phyloP scores from a whole-genome alignment of 1,140 invertebrate genomes.

The Cardiocondyla obscurior region DNA sequence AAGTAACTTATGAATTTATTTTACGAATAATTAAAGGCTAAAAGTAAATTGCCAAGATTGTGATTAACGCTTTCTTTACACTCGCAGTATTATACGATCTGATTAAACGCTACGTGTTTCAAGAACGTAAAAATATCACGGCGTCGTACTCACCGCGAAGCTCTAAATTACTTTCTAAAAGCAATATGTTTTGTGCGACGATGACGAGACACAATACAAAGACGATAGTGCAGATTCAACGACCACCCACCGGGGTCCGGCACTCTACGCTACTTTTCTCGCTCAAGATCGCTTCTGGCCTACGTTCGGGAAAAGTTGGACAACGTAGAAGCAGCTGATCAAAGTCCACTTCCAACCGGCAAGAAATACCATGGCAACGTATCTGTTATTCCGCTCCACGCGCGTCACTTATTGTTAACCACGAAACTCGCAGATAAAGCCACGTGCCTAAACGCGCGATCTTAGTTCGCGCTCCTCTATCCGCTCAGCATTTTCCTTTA shows the following conservation, averaged over 20 bases:
- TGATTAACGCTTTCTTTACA: neutral
- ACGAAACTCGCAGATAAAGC: neutral
- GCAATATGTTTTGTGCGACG: neutral
- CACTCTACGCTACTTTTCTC: neutral
- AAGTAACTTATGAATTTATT: too few species aligned
- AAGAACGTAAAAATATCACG: neutral
- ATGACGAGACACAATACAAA: neutral
- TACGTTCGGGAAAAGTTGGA: neutral
- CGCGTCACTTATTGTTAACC: neutral
- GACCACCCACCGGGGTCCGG: neutral
- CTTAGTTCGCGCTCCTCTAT: too few species aligned
- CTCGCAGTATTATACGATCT: neutral
- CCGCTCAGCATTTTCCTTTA: neutral
- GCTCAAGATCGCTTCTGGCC: slow-evolving; percentile 1
- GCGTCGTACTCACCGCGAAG: neutral
- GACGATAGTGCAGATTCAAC: slow-evolving; percentile 34
- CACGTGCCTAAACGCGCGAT: neutral
- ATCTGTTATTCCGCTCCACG: neutral
- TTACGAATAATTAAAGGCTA: too few species aligned
- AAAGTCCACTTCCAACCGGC: neutral
- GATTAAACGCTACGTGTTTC: slow-evolving; percentile 4
- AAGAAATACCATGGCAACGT: neutral
- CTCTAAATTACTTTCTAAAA: neutral
- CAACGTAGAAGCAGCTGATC: neutral
- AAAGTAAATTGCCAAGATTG: too few species aligned